Base-by-base conservation (phyloP, 2,888 invertebrate genomes). In the Halictus quadricinctus region DNA sequence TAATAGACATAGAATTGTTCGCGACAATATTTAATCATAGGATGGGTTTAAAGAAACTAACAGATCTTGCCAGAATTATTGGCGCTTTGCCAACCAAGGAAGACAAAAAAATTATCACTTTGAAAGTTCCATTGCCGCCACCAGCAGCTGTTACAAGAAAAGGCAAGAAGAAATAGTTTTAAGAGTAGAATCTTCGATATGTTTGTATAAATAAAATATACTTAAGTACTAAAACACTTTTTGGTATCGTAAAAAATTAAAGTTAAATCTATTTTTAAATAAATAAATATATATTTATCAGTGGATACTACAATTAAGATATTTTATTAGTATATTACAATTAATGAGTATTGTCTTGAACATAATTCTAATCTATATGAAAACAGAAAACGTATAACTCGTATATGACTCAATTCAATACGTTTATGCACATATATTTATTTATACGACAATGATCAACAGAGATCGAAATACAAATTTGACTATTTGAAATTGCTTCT, bases 101-200 rank as follows among this genome's bases (percentile, higher is more conserved):
- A 0, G 86, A 94, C 50, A 94, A 93, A 82, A 93, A 91, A 81
- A 25, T 85, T 1, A 85, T 92, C 13, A 58, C 82, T 21, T 84
- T 94, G 5, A 94, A 93, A 85, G 66, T 94, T 58, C 94, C 94
- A 21, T 76, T 94, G 58, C 94, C 94, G 7, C 43, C 89, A 5
- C 90, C 88, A 12, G 10, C 83, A 5, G 54, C 86, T 46, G 43
- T 86, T 6, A 15, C 83, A 7, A 89, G 87, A 73, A 91, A 84
- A 78, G 81, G 84, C 48, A 92, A 77, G 46, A 91, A 85, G 70
- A 91, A 89, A 76, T 69, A 76, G n/a, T 46, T n/a, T 13, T 48
- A 36, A 60, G 25, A 64, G 21, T 77, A 70, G 5, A 75, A 76
- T 60, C 10, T 74, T 75, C 46, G n/a, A 41, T 66, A 58, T 69